Base-by-base conservation (phyloP, 2,888 invertebrate species). In the Iselma pallidipennis region DNA sequence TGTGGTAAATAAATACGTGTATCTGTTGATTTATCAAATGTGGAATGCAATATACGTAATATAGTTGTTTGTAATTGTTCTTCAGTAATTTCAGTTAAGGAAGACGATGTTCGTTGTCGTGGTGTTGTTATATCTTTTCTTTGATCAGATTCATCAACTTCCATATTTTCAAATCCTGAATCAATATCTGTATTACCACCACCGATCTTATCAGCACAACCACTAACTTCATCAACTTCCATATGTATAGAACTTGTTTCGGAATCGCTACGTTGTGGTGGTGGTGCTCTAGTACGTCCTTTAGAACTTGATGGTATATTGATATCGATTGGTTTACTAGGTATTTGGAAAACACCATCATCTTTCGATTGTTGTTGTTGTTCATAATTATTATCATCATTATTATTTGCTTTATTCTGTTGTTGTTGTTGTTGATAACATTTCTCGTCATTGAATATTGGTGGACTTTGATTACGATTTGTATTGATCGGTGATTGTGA, bases 91-190 rank as follows among this genome's bases (percentile, higher is more conserved):
- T 90, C 90, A 12, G 84, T 84, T 65, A 85, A 83, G 5, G 78
- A 76, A 4, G 78, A 77, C 12, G 74, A 74, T 3, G 79, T 80
- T 60, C 80, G 74, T 67, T 79, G 78, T 56, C 79, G 70, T 14
- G 78, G 75, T 16, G 74, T n/a, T n/a, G n/a, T n/a, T n/a, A n/a
- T 83, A 56, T 85, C 84, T 57, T 81, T 79, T 65, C 78, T 81
- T 59, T 80, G 82, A 71, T 82, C 83, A 23, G 85, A 82, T 76
- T 88, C 87, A 73, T 87, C 85, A 79, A 86, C 84, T 80, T 91
- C 91, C 91, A 91, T 91, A 71, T 88, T 89, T 79, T 91, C 91
- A 73, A 90, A 88, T 19, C 89, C 89, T 6, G 89, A 89, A 79
- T 90, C 90, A 31, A 88, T 87, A 77, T 89, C 89, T 25, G 84